Conservation (phyloP, 2,797 vertebrate species). For the Acropternis orthonyx region DNA sequence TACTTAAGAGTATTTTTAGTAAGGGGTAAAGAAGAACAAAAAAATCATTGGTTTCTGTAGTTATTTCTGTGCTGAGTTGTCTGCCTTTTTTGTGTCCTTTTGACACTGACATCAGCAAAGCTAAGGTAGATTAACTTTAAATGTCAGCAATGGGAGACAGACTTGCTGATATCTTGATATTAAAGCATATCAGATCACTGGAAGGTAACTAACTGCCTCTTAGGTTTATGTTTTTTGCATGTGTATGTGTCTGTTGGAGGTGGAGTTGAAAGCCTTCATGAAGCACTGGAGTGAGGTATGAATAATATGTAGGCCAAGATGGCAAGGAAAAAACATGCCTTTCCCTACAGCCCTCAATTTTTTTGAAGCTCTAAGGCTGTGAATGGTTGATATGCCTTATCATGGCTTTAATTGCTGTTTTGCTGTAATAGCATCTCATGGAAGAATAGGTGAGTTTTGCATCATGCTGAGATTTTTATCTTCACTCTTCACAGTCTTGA, state of each 20-base stretch:
- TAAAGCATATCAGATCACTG: background rate
- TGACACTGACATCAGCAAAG: background rate
- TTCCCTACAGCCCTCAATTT: accelerated
- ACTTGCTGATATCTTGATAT: background rate
- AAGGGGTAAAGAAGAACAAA: background rate
- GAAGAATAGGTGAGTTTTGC: background rate
- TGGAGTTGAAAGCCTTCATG: background rate
- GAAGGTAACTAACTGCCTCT: background rate
- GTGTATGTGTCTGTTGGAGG: background rate
- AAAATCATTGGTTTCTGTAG: background rate
- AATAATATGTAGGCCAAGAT: background rate
- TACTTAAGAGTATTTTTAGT: background rate
- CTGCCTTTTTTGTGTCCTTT: background rate
- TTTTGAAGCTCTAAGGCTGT: background rate
- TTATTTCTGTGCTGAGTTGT: background rate
- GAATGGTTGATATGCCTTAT: background rate
- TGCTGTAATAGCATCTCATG: background rate
- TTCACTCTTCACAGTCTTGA: background rate
- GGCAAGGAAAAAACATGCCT: background rate
- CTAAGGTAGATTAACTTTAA: background rate
- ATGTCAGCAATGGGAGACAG: background rate
- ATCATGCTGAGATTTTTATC: background rate
- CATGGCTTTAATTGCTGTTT: background rate
- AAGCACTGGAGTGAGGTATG: background rate
- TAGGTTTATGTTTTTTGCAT: background rate